Evolutionary conservation across 2,888 invertebrate species (phyloP).

Genomic region (Heteromyza rotundicornis): DNA sequence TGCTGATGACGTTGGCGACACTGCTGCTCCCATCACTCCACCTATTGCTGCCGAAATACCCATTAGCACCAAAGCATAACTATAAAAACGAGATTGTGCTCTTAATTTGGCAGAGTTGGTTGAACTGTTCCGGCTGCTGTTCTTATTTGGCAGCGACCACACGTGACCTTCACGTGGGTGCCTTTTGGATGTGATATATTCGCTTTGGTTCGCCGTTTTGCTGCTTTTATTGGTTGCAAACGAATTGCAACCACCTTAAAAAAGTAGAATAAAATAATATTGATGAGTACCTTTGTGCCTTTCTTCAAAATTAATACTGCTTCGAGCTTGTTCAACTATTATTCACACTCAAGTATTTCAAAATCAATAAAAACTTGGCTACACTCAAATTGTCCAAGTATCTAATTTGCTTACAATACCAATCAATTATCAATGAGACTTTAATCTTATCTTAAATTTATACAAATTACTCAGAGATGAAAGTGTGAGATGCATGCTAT

Average conservation of each 20-base stretch:
- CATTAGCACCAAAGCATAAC: no score
- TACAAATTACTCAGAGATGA: no score
- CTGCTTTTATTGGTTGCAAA: slow-evolving; percentile 48
- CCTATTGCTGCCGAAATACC: slow-evolving; percentile 21
- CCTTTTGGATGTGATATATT: slow-evolving; percentile 19
- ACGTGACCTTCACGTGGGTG: slow-evolving; percentile 25
- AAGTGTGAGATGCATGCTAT: no score
- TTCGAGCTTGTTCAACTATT: no score
- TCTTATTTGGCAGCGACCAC: slow-evolving; percentile 23
- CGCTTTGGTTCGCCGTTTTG: slow-evolving; percentile 44
- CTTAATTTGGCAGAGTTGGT: background rate
- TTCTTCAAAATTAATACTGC: no score
- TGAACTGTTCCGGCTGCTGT: slow-evolving; percentile 3
- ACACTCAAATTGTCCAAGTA: no score
- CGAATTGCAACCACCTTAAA: slow-evolving; percentile 47
- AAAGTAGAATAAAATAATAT: slow-evolving; percentile 2
- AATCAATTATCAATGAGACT: no score
- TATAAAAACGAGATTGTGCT: background rate
- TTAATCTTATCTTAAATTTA: no score
- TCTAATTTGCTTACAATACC: no score
- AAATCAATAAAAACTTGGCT: no score
- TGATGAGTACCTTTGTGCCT: no score
- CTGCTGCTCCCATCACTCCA: slow-evolving; percentile 16
- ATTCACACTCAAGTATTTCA: no score
- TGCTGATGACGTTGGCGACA: slow-evolving; percentile 23